Evolutionary conservation across 2,888 invertebrate genomes (phyloP), one percentile per base, ranked within the genome.

Genomic region (Euclidia mi): DNA sequence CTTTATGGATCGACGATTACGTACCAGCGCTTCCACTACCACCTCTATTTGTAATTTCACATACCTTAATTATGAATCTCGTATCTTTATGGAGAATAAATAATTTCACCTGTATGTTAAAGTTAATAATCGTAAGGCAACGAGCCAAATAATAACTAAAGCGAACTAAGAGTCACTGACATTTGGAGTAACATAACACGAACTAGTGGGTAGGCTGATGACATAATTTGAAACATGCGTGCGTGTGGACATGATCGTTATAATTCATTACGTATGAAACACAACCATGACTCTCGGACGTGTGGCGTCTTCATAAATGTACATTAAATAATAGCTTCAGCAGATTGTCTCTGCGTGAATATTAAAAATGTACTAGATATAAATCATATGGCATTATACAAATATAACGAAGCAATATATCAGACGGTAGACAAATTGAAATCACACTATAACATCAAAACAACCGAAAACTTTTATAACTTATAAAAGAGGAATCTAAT

Each of bases 91-190:
- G 52, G 63, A 53, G 56, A 41, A 69, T 78, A 74, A 72, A 73
- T 77, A 70, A 80, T 79, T 77, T 75, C 66, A 59, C 75, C 65
- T 76, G 60, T 64, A 77, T 76, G 79, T 81, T 81, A 69, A 82
- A 80, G 79, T 87, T 86, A 84, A 90, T 87, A 87, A 86, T 79
- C 60, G 68, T 52, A 66, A 81, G 90, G 92, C 92, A 91, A 72
- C 79, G 85, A 86, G 91, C 92, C 93, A 92, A 91, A 88, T 85
- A 83, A 85, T 90, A 88, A 89, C 85, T 79, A 82, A 76, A 60
- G 73, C 61, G 67, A 85, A 86, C 81, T 82, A 76, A 71, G 68
- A 85, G 79, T 75, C 81, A 80, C 65, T 87, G 90, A 88, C 88
- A 87, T 91, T 88, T 89, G 79, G 69, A 82, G 82, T 79, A 86